Percentiles rank a stretch among this genome's conserved stretches.
phyloP scores from a whole-genome alignment of 1,140 invertebrate genomes.

The Lysiphlebus fabarum region DNA sequence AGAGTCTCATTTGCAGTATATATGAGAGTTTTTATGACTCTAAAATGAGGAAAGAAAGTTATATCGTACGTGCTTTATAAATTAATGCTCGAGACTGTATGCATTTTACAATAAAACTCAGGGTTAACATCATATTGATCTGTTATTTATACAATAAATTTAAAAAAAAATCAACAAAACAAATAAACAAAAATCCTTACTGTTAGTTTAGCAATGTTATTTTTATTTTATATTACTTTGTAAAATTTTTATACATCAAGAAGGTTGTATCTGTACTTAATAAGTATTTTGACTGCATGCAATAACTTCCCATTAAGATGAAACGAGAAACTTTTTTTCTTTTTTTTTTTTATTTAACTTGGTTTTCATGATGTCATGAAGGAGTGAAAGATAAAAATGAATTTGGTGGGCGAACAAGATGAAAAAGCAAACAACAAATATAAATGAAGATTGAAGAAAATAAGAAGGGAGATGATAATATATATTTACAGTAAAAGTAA shows the following conservation, averaged over 20 bases:
- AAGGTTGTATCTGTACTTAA: neutral
- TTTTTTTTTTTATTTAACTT: neutral
- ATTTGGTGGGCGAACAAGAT: conserved; percentile 5
- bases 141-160: no score
- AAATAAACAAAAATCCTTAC: no score
- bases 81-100: no score
- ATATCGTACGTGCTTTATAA: no score
- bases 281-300: conserved; percentile 11
- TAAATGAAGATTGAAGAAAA: conserved; percentile 1
- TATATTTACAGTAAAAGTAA: neutral
- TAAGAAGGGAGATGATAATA: conserved; percentile 17
- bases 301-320: conserved; percentile 24
- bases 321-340: no score
- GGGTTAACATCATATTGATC: no score
- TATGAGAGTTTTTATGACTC: neutral
- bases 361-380: conserved; percentile 1
- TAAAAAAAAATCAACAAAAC: no score
- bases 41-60: neutral
- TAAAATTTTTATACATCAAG: neutral
- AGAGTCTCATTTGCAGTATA: neutral
- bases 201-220: no score
- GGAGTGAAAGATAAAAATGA: conserved; percentile 2
- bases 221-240: no score
- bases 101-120: no score
- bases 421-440: conserved; percentile 1